Percentiles rank a stretch among this genome's conserved stretches.
These are phyloP conservation scores for human (Homo sapiens) DNA, from an alignment of 2,113 vertebrate species.

Conservation along the genomic window DNA sequence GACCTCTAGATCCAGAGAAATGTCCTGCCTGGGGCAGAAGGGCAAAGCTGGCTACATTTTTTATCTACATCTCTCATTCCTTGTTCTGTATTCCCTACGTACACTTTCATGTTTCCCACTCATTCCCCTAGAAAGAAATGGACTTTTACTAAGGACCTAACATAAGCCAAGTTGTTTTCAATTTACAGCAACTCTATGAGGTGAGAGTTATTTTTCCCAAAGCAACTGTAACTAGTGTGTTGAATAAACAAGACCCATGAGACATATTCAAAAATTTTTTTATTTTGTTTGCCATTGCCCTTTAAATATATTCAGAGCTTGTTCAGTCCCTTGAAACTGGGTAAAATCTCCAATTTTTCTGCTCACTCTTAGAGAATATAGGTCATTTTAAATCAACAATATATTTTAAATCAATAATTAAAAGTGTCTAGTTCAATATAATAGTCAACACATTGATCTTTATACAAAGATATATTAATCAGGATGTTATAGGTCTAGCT, in stretches of 20 bases:
- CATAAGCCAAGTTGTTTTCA: constrained; percentile 35
- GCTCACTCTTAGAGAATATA: neutral
- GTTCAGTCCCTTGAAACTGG: neutral
- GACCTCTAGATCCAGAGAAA: neutral
- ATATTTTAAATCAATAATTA: neutral
- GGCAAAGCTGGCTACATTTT: neutral
- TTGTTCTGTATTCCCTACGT: neutral
- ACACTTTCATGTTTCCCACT: neutral
- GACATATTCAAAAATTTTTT: neutral
- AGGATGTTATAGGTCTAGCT: neutral
- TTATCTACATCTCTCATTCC: neutral
- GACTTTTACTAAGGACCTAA: constrained; percentile 45
- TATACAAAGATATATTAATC: neutral
- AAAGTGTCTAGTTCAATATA: neutral
- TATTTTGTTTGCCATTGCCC: constrained; percentile 17
- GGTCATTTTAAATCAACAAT: neutral
- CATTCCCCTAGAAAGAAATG: neutral
- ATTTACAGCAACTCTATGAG: constrained; percentile 14
- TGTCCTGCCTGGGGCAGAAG: neutral
- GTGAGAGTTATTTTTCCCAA: constrained; percentile 9
- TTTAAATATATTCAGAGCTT: neutral
- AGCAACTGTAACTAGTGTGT: neutral
- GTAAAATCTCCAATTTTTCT: neutral
- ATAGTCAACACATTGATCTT: constrained; percentile 3
- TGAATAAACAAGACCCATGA: constrained; percentile 21